These are phyloP conservation scores for Cynaeus angustus DNA, from an alignment of 2,888 invertebrate genomes.

Conservation along the genomic window DNA sequence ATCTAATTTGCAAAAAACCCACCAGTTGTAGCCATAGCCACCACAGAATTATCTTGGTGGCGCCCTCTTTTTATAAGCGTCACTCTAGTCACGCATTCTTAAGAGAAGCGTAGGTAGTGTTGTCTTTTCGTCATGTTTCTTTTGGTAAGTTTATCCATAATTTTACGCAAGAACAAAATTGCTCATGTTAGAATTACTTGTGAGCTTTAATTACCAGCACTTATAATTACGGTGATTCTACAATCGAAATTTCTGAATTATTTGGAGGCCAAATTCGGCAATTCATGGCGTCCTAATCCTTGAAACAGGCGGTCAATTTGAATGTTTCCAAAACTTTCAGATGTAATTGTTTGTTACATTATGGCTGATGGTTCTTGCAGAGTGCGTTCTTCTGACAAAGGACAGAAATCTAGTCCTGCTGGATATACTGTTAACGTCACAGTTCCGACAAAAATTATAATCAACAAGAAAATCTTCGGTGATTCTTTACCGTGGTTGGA, in stretches of 20 bases:
- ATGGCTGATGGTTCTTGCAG: slow-evolving; percentile 50
- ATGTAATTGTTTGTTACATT: slow-evolving; percentile 41
- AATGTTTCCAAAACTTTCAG: slow-evolving; percentile 41
- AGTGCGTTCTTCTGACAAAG: slow-evolving; percentile 26
- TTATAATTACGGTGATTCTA: not conserved
- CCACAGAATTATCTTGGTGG: too few species aligned
- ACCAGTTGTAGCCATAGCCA: too few species aligned
- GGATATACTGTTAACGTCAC: slow-evolving; percentile 23
- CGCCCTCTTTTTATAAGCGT: not conserved
- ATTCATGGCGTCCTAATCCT: slow-evolving; percentile 35
- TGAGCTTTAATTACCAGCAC: not conserved
- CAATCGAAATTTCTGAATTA: not conserved
- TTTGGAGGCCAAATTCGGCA: slow-evolving; percentile 3
- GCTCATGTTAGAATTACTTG: too few species aligned
- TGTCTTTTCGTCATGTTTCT: not conserved
- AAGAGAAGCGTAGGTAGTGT: not conserved
- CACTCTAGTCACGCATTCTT: not conserved
- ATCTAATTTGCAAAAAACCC: too few species aligned
- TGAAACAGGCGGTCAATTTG: slow-evolving; percentile 41
- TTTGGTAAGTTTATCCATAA: slow-evolving; percentile 8
- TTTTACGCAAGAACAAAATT: not conserved
- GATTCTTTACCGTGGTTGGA: slow-evolving; percentile 19
- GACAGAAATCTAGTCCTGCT: not conserved
- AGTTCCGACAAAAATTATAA: slow-evolving; percentile 34
- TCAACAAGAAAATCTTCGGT: slow-evolving; percentile 40